Base-by-base conservation (phyloP, 2,797 vertebrate genomes). In the Pitangus sulphuratus region DNA sequence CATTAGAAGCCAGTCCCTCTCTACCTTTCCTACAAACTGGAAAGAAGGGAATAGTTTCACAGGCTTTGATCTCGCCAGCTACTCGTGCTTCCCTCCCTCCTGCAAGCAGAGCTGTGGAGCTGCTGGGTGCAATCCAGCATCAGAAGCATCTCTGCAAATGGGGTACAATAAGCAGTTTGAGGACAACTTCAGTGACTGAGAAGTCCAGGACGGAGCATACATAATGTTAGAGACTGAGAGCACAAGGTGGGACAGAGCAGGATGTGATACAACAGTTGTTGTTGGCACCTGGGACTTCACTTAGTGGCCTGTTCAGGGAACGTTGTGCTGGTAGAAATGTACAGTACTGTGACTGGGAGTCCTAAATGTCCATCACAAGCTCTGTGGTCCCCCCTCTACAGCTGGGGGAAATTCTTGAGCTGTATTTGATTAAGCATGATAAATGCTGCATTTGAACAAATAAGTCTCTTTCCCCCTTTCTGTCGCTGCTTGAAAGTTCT, bases 381-480 rank as follows among this genome's bases (percentile, higher is more conserved):
- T 48, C 66, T 69, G 25, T 40, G 50, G 47, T 76, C 39, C 68
- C 19, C 54, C 54, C 28, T 50, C 8, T 53, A 11, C 45, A 65
- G 26, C 31, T 77, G 60, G 19, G 60, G 48, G 60, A 85, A 82
- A 64, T 50, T 89, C 56, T 66, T 66, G n/a, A 87, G 28, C 69
- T 90, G 22, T 79, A 64, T 81, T 93, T 88, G 75, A 85, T 90
- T 92, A 77, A 83, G 24, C 33, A 54, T 83, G 37, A 64, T 50
- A 90, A 90, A 70, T 60, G 42, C 33, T 44, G 15, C 51, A 51
- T 74, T 80, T 86, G 42, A 51, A 65, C 70, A 89, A 91, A 18
- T n/a, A 65, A 65, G 70, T 58, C 17, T 62, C 31, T 84, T 70
- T 72, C 10, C 37, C 58, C 33, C 25, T 62, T 70, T 68, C 31